Evolutionary conservation across 2,113 vertebrate species (phyloP), one percentile per base, ranked within the genome.

Genomic region (Epinephelus fuscoguttatus): DNA sequence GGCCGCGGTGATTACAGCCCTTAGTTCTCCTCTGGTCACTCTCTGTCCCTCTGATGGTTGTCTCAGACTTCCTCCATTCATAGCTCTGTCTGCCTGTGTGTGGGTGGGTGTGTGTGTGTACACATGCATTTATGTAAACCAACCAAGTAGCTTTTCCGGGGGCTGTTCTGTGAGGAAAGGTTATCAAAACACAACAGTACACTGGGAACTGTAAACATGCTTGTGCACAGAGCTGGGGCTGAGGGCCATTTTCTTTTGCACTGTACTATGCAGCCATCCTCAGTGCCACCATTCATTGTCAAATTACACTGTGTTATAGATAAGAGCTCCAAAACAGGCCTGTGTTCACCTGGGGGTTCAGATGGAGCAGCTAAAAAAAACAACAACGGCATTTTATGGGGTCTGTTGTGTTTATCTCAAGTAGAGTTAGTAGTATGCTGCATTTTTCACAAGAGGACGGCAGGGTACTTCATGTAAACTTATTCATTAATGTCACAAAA

Each of bases 121-220:
- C 33, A 52, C 69, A 80, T 85, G 85, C 63, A 75, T 91, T 91
- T 88, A 87, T 92, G 87, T 91, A 91, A 94, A 93, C 89, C 80
- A 83, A 70, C 75, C 70, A 15, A 89, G 88, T 68, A 84, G 84
- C 78, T 53, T 93, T 92, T 92, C 91, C 91, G 91, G 88, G 66
- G 89, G 93, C 92, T 88, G 87, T 91, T 87, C 91, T 82, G 83
- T 62, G 80, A 90, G 88, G 91, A 93, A 93, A 94, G 92, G 92
- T 94, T 93, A 94, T 91, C 78, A 88, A 93, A 95, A 95, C 91
- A 94, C 80, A 83, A 73, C 81, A 56, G 67, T 77, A 81, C 74
- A 77, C 33, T 59, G 81, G 82, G 85, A 90, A 87, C 77, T 70
- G 88, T 91, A 93, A 93, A 93, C 90, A 90, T 77, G 80, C 75